Conservation (phyloP, 2,113 vertebrate genomes). For the Pachycephala philippinensis region DNA sequence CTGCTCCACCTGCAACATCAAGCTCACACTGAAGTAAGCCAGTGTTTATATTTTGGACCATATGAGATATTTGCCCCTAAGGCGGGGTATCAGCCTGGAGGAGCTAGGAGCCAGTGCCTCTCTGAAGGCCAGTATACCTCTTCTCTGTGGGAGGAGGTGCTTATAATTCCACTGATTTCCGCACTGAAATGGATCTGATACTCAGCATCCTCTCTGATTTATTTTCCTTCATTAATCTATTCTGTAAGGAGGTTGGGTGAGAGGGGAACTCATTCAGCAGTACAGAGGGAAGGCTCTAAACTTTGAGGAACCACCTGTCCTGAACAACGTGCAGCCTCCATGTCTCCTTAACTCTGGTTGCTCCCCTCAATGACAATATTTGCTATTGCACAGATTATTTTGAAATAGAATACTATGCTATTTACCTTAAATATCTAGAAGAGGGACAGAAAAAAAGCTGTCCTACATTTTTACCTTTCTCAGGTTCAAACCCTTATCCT, state of each 20-base stretch:
- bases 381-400: not conserved
- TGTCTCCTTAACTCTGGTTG: not conserved
- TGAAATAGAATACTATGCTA: not conserved
- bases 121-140: not conserved
- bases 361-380: not conserved
- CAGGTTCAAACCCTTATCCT: not conserved
- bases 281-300: not conserved
- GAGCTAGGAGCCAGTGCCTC: not conserved
- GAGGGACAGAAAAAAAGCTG: not conserved
- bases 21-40: slow-evolving; percentile 93
- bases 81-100: not conserved
- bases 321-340: not conserved
- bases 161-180: not conserved
- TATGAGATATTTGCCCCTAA: not conserved
- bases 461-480: not conserved
- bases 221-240: not conserved
- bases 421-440: not conserved
- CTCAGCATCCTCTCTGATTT: not conserved
- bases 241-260: not conserved
- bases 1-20: slow-evolving; percentile 92
- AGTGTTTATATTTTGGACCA: not conserved
- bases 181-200: not conserved
- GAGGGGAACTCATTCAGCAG: not conserved
- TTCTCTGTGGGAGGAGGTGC: not conserved
- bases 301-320: not conserved